A percentile compares a stretch with the other conserved stretches of the same genome.
Evolutionary conservation across 2,888 invertebrate species (phyloP).

Genomic region (Noctuana brunneofusca): DNA sequence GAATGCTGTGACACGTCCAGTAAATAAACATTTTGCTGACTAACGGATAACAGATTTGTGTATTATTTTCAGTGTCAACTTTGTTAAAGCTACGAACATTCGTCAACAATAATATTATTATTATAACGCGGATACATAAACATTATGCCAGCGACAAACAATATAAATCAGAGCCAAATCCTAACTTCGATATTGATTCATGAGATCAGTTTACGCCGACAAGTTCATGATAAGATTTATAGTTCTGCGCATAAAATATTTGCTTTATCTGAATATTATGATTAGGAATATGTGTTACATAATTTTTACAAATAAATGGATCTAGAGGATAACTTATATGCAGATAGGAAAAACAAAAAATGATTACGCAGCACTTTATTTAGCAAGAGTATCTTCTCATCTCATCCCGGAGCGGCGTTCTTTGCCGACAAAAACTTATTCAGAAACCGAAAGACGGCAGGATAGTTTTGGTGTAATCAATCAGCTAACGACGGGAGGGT

Average conservation of each 20-base stretch:
- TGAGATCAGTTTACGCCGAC: background rate
- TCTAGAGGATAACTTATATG: background rate
- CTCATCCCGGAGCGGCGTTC: background rate
- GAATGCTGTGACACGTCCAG: constrained; percentile 7
- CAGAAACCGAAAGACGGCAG: background rate
- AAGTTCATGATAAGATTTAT: constrained; percentile 15
- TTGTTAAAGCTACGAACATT: constrained; percentile 24
- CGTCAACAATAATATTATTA: constrained; percentile 12
- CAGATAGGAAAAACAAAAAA: background rate
- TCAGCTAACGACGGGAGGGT: constrained; percentile 31
- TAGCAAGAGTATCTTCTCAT: background rate
- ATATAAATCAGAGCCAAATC: constrained; percentile 25
- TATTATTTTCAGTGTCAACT: constrained; percentile 20
- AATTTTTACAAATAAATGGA: background rate
- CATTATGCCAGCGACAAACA: constrained; percentile 17
- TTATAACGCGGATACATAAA: constrained; percentile 24
- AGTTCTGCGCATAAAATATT: constrained; percentile 16
- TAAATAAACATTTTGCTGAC: constrained; percentile 20
- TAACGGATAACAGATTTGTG: background rate
- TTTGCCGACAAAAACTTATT: background rate
- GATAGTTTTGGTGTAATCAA: constrained; percentile 33
- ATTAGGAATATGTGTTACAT: background rate
- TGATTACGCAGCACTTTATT: background rate
- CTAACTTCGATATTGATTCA: constrained; percentile 10
- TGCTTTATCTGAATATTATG: background rate